Evolutionary conservation across 1,140 invertebrate species (phyloP), one percentile per base, ranked within the genome.

Genomic region (Coelopa frigida): DNA sequence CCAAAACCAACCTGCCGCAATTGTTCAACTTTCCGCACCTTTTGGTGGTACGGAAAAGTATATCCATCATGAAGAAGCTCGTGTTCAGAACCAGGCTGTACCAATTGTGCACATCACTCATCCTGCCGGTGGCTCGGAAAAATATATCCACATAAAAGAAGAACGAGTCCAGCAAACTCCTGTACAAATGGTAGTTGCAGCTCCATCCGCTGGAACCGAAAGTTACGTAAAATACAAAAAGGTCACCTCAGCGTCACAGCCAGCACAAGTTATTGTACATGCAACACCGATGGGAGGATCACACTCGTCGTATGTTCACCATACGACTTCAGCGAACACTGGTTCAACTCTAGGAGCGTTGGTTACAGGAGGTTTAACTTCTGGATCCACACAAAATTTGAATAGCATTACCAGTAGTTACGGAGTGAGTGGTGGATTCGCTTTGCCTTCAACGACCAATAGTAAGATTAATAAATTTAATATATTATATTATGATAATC

Each of bases 21-120:
- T 36, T 33, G 46, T 52, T 14, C 37, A 44, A 22, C 55, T 8
- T 50, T 56, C 51, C 43, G 42, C 50, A 10, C 61, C 59, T 48
- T 45, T 44, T 12, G 56, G 49, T 22, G 51, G 55, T 33, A 51
- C 58, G 0, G 53, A 65, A 50, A 54, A 57, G 17, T 61, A 57
- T 29, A 46, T 60, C 11, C 57, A 58, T 12, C 59, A 61, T 22
- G 57, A 58, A 33, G 63, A 67, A 50, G 58, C 55, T 21, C 44
- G 54, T 21, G 55, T 61, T 24, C 21, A 44, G 24, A 50, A 24
- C 20, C 38, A 50, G 21, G 44, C 51, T 1, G 31, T 38, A 17
- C 48, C 48, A 18, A 22, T 44, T 12, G 31, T 49, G 5, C 32
- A 49, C 15, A 44, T 35, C 6, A 43, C 39, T 33, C 23, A 26